Base-by-base conservation (phyloP, 1,140 invertebrate genomes). In the Amyelois transitella region DNA sequence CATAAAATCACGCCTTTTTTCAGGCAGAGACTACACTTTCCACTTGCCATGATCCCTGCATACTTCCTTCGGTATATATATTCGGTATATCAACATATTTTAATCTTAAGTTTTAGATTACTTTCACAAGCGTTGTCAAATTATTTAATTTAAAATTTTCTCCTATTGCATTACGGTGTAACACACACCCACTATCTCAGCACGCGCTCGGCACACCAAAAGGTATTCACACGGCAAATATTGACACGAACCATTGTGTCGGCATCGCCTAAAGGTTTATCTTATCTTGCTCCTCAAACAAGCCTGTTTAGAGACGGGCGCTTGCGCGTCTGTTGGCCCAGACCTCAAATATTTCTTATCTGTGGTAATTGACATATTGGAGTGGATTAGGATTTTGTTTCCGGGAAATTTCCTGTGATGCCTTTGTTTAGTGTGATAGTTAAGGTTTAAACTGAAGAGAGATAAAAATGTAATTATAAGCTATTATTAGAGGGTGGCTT, bases 241-340 rank as follows among this genome's bases (percentile, higher is more conserved):
- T 86, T 86, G 68, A 82, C 73, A 65, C 55, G 58, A 64, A 69
- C 72, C 72, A 86, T 86, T 86, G 83, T 86, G 80, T 77, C 81
- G 83, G 83, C 77, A 61, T 67, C 62, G 67, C 67, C 71, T 72
- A 83, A 86, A 83, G 80, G 72, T 81, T 38, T 78, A 84, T 81
- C 83, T 86, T 86, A 86, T 86, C 83, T 50, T 82, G 67, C 84
- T 86, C 84, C 75, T 60, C 73, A 80, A 75, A 81, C 76, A 78
- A 61, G 57, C 53, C 50, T 82, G 73, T 84, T 83, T 84, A 77
- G 71, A 72, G 79, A 82, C 75, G 75, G 82, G 81, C 82, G 82
- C 81, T 78, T 69, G 76, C 59, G 64, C 79, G 81, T 86, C 81
- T 84, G 75, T 80, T 66, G 70, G 80, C 75, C 55, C 68, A 61